phyloP scores from a whole-genome alignment of 2,113 vertebrate species.

The Alces alces region DNA sequence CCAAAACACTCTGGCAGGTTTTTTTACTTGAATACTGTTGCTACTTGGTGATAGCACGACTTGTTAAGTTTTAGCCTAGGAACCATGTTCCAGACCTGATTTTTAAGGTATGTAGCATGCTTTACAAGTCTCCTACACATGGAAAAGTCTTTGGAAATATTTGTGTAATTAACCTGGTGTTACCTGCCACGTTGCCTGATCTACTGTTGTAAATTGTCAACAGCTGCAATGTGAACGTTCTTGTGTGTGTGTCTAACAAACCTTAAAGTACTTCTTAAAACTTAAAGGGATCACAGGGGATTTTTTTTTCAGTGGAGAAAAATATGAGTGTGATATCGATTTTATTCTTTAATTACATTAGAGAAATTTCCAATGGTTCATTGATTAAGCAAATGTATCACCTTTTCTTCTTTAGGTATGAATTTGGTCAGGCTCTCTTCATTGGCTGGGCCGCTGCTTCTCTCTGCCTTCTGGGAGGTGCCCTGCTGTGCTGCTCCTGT shows the following conservation, averaged over 20 bases:
- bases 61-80: neutral
- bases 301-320: neutral
- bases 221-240: neutral
- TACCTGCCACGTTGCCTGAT: neutral
- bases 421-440: conserved; percentile 92
- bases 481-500: conserved; percentile 87
- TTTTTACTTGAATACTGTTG: neutral
- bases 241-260: neutral
- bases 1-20: neutral
- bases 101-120: neutral
- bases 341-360: neutral
- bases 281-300: neutral
- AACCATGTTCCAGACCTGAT: neutral
- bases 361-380: neutral
- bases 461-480: conserved; percentile 86
- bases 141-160: conserved; percentile 28
- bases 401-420: conserved; percentile 78
- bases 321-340: neutral
- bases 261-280: neutral
- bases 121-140: neutral
- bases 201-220: neutral
- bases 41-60: neutral
- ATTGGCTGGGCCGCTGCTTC: conserved; percentile 89
- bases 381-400: neutral
- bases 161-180: neutral